Evolutionary conservation across 2,888 invertebrate species (phyloP).

Genomic region (Diabrotica balteata): DNA sequence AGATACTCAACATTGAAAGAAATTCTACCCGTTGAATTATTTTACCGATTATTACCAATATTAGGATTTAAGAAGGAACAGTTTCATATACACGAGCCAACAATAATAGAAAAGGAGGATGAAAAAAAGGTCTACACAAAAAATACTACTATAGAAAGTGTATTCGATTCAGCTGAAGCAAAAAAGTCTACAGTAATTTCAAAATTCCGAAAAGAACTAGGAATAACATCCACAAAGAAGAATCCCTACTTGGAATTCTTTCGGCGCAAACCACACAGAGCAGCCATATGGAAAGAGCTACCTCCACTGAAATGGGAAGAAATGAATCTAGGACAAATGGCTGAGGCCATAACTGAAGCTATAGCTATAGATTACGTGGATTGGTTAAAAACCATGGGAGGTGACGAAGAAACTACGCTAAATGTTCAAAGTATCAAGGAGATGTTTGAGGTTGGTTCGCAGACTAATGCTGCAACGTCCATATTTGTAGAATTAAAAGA

Average conservation of each 20-base stretch:
- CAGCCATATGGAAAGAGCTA: constrained; percentile 55
- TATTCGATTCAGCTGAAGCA: constrained; percentile 14
- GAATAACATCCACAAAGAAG: constrained; percentile 3
- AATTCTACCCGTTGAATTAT: constrained; percentile 40
- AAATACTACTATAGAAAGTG: neutral
- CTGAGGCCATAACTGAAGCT: constrained; percentile 53
- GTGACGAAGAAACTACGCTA: constrained; percentile 45
- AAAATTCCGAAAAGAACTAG: constrained; percentile 8
- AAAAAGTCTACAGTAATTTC: constrained; percentile 5
- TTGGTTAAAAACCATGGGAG: constrained; percentile 53
- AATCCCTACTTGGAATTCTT: constrained; percentile 53
- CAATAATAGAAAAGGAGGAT: neutral
- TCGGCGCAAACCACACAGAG: constrained; percentile 50
- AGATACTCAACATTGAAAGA: constrained; percentile 40
- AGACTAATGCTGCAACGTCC: constrained; percentile 65
- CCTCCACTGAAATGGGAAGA: constrained; percentile 53
- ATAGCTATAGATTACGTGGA: constrained; percentile 57
- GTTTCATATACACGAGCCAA: neutral
- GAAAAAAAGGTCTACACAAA: neutral
- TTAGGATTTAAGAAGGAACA: constrained; percentile 25
- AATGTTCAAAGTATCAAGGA: constrained; percentile 53
- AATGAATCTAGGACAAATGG: constrained; percentile 51
- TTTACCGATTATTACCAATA: constrained; percentile 34
- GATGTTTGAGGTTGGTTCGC: constrained; percentile 66
- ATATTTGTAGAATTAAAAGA: constrained; percentile 66